Percentiles rank a stretch among this genome's conserved stretches.
These are phyloP conservation scores for Psittacula echo DNA, from an alignment of 2,797 vertebrate species.

Conservation along the genomic window DNA sequence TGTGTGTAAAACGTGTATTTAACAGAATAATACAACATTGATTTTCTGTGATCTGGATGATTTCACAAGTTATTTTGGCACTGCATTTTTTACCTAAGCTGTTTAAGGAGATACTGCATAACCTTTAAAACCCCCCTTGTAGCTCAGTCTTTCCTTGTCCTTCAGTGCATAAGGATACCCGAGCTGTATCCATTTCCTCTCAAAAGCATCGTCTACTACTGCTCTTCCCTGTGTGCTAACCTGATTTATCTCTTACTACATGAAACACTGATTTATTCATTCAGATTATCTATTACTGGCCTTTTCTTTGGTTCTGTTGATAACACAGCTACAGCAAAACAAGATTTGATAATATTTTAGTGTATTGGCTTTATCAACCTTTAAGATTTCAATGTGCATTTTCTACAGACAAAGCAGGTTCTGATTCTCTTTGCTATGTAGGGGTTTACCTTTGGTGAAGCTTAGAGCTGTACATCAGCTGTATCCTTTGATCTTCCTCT, in stretches of 20 bases:
- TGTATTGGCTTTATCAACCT: background rate
- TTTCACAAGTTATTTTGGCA: background rate
- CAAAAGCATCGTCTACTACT: background rate
- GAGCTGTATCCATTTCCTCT: background rate
- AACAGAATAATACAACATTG: background rate
- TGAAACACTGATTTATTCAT: background rate
- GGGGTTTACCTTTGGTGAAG: background rate
- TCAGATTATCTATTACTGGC: background rate
- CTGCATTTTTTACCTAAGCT: background rate
- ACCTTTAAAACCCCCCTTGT: rapidly evolving
- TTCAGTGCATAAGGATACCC: background rate
- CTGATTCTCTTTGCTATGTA: background rate
- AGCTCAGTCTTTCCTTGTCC: background rate
- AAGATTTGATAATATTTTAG: background rate
- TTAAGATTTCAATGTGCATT: background rate
- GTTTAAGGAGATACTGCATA: background rate
- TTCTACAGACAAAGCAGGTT: background rate
- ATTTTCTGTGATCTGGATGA: background rate
- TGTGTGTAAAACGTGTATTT: background rate
- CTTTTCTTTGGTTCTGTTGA: background rate
- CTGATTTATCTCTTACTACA: background rate
- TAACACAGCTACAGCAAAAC: background rate
- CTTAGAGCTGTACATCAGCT: background rate
- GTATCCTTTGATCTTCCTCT: background rate
- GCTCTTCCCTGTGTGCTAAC: background rate